phyloP scores from a whole-genome alignment of 2,797 vertebrate genomes.

The Sebastiscus albofasciatus region DNA sequence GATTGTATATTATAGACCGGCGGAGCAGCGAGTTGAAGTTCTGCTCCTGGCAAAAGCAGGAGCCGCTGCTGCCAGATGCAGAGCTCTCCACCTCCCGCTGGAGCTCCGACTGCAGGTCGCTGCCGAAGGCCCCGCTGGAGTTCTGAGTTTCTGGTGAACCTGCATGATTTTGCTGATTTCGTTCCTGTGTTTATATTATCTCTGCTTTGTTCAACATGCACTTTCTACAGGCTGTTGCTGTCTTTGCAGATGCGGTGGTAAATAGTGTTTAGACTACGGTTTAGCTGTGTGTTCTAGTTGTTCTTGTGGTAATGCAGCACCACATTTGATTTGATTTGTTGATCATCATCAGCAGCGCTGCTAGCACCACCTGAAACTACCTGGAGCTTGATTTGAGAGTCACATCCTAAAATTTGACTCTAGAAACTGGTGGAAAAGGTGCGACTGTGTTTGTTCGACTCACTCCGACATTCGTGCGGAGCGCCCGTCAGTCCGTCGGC shows the following conservation, averaged over 20 bases:
- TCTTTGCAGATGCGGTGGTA: background rate
- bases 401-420: background rate
- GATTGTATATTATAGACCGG: no score
- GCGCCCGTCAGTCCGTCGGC: constrained; percentile 91
- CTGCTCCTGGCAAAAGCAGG: no score
- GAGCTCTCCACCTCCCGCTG: no score
- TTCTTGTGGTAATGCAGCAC: background rate
- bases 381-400: no score
- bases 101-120: no score
- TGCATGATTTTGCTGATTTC: no score
- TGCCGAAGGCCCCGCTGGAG: no score
- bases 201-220: background rate
- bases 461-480: constrained; percentile 92
- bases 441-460: constrained; percentile 65
- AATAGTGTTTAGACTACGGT: background rate
- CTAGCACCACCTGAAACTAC: accelerated
- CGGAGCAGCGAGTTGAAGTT: no score
- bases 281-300: background rate
- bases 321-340: background rate
- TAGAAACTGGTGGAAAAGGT: background rate
- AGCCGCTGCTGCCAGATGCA: no score
- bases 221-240: background rate
- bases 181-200: no score
- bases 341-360: background rate
- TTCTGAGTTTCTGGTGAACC: no score